Percentiles rank a stretch among this genome's conserved stretches.
phyloP scores from a whole-genome alignment of 2,797 vertebrate species.

The Paratrypauchen microcephalus region DNA sequence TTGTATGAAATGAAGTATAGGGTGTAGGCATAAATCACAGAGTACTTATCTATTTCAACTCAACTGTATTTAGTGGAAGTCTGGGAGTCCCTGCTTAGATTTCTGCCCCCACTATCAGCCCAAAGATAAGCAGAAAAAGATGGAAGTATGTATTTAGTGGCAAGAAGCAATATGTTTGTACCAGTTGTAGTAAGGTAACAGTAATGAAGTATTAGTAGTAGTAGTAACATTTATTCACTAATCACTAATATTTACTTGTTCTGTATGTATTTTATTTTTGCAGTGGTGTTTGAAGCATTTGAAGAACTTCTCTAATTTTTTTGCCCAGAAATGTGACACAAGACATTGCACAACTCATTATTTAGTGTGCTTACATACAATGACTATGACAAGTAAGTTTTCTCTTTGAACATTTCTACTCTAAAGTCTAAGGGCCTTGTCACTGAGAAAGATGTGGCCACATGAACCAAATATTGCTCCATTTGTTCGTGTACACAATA shows the following conservation, averaged over 20 bases:
- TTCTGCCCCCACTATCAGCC: too few species aligned
- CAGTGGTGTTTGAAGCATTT: constrained; percentile 54
- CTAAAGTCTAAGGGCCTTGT: constrained; percentile 54
- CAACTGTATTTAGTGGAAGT: constrained; percentile 40
- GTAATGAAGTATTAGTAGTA: neutral
- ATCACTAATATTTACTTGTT: neutral
- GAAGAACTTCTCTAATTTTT: constrained; percentile 24
- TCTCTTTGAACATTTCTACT: constrained; percentile 72
- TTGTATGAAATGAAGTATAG: constrained; percentile 60
- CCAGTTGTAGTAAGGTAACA: constrained; percentile 24
- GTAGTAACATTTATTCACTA: neutral
- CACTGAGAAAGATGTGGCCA: constrained; percentile 51
- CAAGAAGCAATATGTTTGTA: constrained; percentile 57
- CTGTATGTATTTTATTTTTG: neutral
- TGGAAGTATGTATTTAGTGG: constrained; percentile 31
- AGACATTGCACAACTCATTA: constrained; percentile 31
- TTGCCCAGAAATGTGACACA: neutral
- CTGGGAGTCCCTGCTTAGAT: too few species aligned
- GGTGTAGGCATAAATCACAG: constrained; percentile 58
- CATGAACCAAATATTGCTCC: constrained; percentile 79
- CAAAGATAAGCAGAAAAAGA: too few species aligned
- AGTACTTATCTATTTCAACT: constrained; percentile 59
- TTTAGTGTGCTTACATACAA: constrained; percentile 32
- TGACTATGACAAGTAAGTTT: constrained; percentile 43
- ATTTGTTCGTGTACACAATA: constrained; percentile 75